phyloP scores from a whole-genome alignment of 2,888 invertebrate species.

The Gordius sp. region DNA sequence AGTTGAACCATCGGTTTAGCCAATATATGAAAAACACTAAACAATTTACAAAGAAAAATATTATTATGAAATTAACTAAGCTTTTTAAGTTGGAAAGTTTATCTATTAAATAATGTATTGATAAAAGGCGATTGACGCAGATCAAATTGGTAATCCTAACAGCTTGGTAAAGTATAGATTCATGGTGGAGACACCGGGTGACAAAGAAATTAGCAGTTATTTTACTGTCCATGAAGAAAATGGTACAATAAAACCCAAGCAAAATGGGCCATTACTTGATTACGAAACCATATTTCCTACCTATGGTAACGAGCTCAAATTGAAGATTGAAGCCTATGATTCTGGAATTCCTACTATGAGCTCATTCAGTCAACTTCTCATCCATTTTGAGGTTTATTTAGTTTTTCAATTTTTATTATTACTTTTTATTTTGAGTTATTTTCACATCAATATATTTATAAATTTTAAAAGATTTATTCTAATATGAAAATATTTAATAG shows the following conservation, averaged over 20 bases:
- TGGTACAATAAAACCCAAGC: background rate
- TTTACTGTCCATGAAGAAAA: background rate
- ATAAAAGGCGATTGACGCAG: background rate
- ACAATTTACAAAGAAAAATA: too few relatives aligned
- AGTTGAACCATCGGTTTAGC: too few relatives aligned
- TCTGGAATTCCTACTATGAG: background rate
- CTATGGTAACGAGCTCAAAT: background rate
- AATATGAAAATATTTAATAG: too few relatives aligned
- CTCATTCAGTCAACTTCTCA: background rate
- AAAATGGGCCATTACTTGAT: background rate
- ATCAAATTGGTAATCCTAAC: background rate
- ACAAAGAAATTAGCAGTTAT: background rate
- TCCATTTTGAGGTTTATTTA: background rate
- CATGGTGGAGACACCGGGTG: background rate
- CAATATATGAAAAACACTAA: too few relatives aligned
- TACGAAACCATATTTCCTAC: background rate
- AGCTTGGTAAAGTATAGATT: background rate
- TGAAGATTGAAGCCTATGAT: slow-evolving; percentile 2
- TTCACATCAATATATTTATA: too few relatives aligned
- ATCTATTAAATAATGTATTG: too few relatives aligned
- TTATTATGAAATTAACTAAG: too few relatives aligned
- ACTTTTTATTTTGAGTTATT: too few relatives aligned
- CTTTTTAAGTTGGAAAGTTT: too few relatives aligned
- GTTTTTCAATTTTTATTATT: too few relatives aligned
- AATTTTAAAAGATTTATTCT: too few relatives aligned